Conservation (phyloP, 1,140 invertebrate species). For the Heliothis subflexa region DNA sequence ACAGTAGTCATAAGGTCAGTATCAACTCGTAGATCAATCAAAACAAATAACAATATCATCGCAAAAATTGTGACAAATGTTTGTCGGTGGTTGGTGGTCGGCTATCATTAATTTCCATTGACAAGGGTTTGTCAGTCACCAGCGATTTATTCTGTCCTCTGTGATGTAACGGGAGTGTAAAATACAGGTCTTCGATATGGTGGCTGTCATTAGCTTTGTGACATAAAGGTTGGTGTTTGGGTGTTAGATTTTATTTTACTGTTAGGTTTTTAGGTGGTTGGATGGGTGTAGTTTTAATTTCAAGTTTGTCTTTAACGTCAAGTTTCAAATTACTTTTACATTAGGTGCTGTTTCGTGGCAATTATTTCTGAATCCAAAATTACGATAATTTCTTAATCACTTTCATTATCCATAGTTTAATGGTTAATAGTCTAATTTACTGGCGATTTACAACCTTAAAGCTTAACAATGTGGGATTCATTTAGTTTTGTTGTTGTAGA, state of each 20-base stretch:
- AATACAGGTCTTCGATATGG: slow-evolving; percentile 25
- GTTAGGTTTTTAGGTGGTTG: not conserved
- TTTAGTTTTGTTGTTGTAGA: too few relatives aligned
- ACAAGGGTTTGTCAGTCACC: slow-evolving; percentile 54
- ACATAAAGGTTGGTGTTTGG: slow-evolving; percentile 4
- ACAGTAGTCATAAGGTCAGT: not conserved
- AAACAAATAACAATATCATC: slow-evolving; percentile 13
- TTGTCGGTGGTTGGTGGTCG: slow-evolving; percentile 1
- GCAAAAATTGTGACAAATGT: slow-evolving; percentile 34
- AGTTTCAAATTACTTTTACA: not conserved
- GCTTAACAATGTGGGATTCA: too few relatives aligned
- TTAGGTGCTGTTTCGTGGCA: too few relatives aligned
- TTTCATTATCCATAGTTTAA: too few relatives aligned
- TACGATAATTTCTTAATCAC: too few relatives aligned
- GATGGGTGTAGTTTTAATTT: too few relatives aligned
- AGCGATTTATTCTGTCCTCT: slow-evolving; percentile 53
- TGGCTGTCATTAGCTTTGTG: not conserved
- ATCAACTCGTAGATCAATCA: slow-evolving; percentile 3
- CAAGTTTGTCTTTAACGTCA: too few relatives aligned
- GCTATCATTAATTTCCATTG: slow-evolving; percentile 56
- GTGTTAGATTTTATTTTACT: not conserved
- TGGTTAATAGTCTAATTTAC: too few relatives aligned
- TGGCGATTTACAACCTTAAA: too few relatives aligned
- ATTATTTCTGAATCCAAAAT: too few relatives aligned
- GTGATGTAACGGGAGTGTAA: slow-evolving; percentile 6